phyloP scores from a whole-genome alignment of 1,140 invertebrate species.

The Drosophila rufa region DNA sequence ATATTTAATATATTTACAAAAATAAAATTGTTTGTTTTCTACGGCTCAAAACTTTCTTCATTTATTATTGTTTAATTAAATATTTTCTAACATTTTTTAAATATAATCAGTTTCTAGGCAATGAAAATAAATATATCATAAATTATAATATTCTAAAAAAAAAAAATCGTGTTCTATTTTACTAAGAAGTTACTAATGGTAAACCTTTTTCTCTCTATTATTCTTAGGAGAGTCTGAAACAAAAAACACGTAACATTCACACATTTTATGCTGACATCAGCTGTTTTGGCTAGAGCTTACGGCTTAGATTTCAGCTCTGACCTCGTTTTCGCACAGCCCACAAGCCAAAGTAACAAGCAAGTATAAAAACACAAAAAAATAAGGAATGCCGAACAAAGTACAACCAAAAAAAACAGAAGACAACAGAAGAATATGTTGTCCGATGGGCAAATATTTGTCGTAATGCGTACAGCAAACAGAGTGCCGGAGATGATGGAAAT shows the following conservation, averaged over 20 bases:
- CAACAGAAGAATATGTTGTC: conserved; percentile 59
- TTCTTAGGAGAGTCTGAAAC: conserved; percentile 7
- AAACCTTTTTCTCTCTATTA: conserved; percentile 1
- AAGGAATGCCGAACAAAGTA: conserved; percentile 9
- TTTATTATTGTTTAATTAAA: no score
- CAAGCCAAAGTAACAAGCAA: conserved; percentile 51
- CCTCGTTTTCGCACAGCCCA: conserved; percentile 41
- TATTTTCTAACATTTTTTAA: no score
- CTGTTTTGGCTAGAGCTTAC: conserved; percentile 55
- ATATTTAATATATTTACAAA: no score
- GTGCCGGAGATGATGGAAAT: conserved; percentile 45
- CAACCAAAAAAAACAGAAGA: conserved; percentile 30
- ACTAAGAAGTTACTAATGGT: neutral
- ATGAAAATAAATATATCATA: neutral
- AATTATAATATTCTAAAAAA: no score
- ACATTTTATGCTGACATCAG: conserved; percentile 63
- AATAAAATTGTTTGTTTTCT: no score
- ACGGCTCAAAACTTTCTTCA: no score
- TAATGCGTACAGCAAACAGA: conserved; percentile 56
- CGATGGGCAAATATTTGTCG: conserved; percentile 60
- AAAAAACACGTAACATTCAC: conserved; percentile 43
- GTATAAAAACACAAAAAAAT: conserved; percentile 28
- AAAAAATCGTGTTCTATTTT: no score
- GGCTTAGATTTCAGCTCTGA: conserved; percentile 61
- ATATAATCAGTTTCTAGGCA: no score